Base-by-base conservation (phyloP, 2,113 vertebrate species). In the Falcunculus frontatus region DNA sequence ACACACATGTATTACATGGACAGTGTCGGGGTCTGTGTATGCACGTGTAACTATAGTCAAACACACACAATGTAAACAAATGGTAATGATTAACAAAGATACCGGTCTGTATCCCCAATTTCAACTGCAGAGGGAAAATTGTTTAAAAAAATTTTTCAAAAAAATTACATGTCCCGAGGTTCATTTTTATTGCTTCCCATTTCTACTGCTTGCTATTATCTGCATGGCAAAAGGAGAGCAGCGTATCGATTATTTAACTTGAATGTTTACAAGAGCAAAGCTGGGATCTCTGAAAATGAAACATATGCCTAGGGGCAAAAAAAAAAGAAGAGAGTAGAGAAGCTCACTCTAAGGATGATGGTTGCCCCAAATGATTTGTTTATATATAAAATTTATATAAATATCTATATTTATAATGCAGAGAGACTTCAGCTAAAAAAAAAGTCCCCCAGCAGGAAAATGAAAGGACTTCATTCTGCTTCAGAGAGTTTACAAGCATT, bases 41-140 rank as follows among this genome's bases (percentile, higher is more conserved):
- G 87, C 62, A 83, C 67, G 74, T 90, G 94, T 23, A 92, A 93
- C 96, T 89, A 74, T 6, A 94, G 82, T 95, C 93, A 97, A 94
- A 92, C 96, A 83, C 91, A 95, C 78, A 55, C 83, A 96, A 30
- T 96, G 96, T 97, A 97, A 97, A 98, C 96, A 98, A 97, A 97
- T 30, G 97, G 94, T 97, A 97, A 98, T 97, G 64, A 97, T 97
- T 97, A 97, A 96, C 96, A 93, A 90, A 96, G 96, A 93, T 86
- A 97, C 93, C 47, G 92, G 53, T 87, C 96, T 95, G 89, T 94
- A 97, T 97, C 91, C 90, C 88, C 88, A 97, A 95, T 92, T 97
- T 69, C 85, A 94, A 92, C 96, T 79, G 87, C 96, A 93, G 73
- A 89, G 41, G 84, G 62, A 92, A 97, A 97, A 96, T 11, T 42